A percentile compares a stretch with the other conserved stretches of the same genome.
Evolutionary conservation across 2,888 invertebrate species (phyloP).

Genomic region (Criorhina ranunculi): DNA sequence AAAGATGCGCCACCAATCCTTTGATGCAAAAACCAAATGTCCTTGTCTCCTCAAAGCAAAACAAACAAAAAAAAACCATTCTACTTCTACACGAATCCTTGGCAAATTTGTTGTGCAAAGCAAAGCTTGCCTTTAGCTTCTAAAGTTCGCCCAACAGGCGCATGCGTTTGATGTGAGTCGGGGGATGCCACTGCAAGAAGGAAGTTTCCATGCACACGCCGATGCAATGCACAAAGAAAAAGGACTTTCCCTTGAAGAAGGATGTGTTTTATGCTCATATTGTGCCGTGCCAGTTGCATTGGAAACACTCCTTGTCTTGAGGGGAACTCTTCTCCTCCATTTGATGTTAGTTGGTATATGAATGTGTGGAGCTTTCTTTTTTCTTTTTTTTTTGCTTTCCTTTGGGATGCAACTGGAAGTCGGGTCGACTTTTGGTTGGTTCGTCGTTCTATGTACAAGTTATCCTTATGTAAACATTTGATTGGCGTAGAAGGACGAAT

Average conservation of each 20-base stretch:
- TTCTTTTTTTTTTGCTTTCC: slow-evolving; percentile 39
- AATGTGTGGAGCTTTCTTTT: slow-evolving; percentile 41
- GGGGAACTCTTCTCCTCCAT: slow-evolving; percentile 4
- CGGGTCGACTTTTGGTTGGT: slow-evolving; percentile 61
- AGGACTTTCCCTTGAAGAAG: slow-evolving; percentile 53
- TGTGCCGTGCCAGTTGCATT: slow-evolving; percentile 61
- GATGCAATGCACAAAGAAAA: slow-evolving; percentile 66
- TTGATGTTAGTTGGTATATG: neutral
- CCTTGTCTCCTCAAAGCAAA: slow-evolving; percentile 43
- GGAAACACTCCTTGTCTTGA: slow-evolving; percentile 20
- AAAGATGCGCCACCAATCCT: slow-evolving; percentile 55
- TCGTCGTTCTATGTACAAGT: slow-evolving; percentile 45
- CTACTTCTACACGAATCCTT: slow-evolving; percentile 12
- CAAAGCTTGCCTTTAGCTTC: slow-evolving; percentile 57
- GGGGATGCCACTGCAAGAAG: slow-evolving; percentile 43
- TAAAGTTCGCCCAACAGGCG: slow-evolving; percentile 51
- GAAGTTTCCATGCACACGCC: slow-evolving; percentile 56
- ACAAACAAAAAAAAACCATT: slow-evolving; percentile 50
- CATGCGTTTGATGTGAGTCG: slow-evolving; percentile 55
- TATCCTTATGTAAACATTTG: slow-evolving; percentile 58
- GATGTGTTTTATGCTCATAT: slow-evolving; percentile 28
- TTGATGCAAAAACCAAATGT: slow-evolving; percentile 28
- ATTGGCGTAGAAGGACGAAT: slow-evolving; percentile 64
- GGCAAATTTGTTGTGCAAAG: slow-evolving; percentile 49
- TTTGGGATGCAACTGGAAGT: slow-evolving; percentile 62